Percentiles rank a stretch among this genome's conserved stretches.
Conservation (phyloP, 2,888 invertebrate species). For the Clostera curtula region DNA sequence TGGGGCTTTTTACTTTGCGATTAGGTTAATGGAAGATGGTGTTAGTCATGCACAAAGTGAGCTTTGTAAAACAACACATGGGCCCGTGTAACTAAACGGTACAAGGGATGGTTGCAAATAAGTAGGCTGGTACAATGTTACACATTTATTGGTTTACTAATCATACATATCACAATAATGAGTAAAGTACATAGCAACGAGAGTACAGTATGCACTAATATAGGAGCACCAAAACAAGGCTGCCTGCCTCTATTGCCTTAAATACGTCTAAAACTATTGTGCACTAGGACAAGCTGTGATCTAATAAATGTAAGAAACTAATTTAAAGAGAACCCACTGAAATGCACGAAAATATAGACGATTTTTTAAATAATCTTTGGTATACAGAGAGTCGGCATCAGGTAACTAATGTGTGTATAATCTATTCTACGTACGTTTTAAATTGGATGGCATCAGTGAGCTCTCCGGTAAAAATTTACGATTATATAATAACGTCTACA, state of each 20-base stretch:
- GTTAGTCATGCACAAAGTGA: no score
- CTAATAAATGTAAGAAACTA: background rate
- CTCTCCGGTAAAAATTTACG: no score
- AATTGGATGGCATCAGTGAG: no score
- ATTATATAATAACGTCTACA: constrained; percentile 5
- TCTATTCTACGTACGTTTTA: no score
- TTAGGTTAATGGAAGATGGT: no score
- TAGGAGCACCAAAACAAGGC: constrained; percentile 22
- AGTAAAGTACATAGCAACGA: constrained; percentile 8
- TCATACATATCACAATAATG: constrained; percentile 21
- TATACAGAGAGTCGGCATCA: no score
- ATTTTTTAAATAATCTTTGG: no score
- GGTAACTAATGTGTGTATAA: no score
- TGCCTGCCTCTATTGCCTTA: constrained; percentile 6
- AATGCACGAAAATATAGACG: no score
- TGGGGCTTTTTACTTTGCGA: no score
- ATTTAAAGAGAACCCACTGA: background rate
- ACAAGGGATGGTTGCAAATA: constrained; percentile 24
- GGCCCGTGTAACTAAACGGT: constrained; percentile 29
- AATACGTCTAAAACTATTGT: background rate
- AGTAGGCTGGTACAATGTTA: constrained; percentile 21
- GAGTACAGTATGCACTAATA: constrained; percentile 5
- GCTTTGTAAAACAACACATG: constrained; percentile 24
- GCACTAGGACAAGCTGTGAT: background rate
- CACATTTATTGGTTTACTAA: constrained; percentile 32